phyloP scores from a whole-genome alignment of 2,888 invertebrate genomes.

The Anoplius nigerrimus region DNA sequence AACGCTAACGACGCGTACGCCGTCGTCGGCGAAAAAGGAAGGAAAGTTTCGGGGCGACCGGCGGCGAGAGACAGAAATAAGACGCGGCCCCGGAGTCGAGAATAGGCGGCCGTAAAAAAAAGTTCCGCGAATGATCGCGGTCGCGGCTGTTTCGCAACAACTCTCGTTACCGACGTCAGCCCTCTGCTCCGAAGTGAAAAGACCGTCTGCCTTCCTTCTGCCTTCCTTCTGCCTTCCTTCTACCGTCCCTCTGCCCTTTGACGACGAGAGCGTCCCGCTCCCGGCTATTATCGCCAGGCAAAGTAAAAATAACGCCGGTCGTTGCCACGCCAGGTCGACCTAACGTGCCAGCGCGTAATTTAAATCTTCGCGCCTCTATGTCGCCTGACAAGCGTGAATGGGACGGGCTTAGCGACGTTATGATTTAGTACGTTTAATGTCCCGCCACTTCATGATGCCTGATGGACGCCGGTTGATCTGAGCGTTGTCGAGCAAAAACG shows the following conservation, averaged over 20 bases:
- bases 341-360: not conserved
- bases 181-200: slow-evolving; percentile 20
- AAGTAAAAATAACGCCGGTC: not conserved
- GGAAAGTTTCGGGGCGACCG: slow-evolving; percentile 14
- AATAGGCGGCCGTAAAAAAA: slow-evolving; percentile 16
- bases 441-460: no score
- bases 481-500: no score
- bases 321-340: no score
- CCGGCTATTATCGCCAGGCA: not conserved
- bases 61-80: not conserved
- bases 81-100: not conserved
- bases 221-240: not conserved
- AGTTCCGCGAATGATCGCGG: slow-evolving; percentile 46
- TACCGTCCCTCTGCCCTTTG: no score
- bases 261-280: not conserved
- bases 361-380: no score
- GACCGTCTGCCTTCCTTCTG: not conserved
- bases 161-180: slow-evolving; percentile 53
- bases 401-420: no score
- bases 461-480: no score
- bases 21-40: slow-evolving; percentile 43
- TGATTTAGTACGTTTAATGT: no score
- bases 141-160: slow-evolving; percentile 54
- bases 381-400: no score
- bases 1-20: slow-evolving; percentile 54